Base-by-base conservation (phyloP, 35 echinoderm and acorn worm genomes). In the Eucidaris tribuloides region DNA sequence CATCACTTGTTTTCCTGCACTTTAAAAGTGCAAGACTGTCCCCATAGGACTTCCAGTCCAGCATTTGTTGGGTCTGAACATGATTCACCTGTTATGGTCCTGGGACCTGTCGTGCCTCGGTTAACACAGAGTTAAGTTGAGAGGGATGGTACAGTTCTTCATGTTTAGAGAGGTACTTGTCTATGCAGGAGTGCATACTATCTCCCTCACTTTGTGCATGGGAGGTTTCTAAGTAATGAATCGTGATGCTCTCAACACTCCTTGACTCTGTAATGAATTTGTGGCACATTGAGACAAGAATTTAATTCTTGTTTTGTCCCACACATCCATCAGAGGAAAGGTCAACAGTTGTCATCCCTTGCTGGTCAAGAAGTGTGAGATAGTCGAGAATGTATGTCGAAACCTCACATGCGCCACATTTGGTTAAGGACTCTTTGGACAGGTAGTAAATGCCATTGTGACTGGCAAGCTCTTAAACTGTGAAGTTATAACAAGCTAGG, bases 361-460 rank as follows among this genome's bases (percentile, higher is more conserved):
- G 4, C 5, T 7, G n/a, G 38, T 76, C 28, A 5, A 42, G 28
- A 33, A 32, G n/a, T 35, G 38, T 33, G 3, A 35, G 28, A 32
- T 35, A 31, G 29, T 4, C 41, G 28, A 31, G 22, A 20, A 76
- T 31, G 41, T 42, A 31, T 4, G 48, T 49, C 28, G 58, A 22
- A 4, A 62, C 33, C 33, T 62, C 17, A 17, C 33, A 27, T 3
- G 58, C 58, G 33, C 58, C 58, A 17, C 58, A 17, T 62, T 17
- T 62, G 3, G 58, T 31, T 3, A 62, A 3, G 24, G 22, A 22
- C 33, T 62, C 58, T 27, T 62, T 22, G 33, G 24, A 31, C 24
- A 62, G 58, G 58, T 27, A 86, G 83, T 68, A 85, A 39, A 29
- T 23, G 2, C 83, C 83, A 3, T 50, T 49, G 34, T 62, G 17